A percentile compares a stretch with the other conserved stretches of the same genome.
These are phyloP conservation scores for Xanthostigma xanthostigma DNA, from an alignment of 2,888 invertebrate genomes.

Conservation along the genomic window DNA sequence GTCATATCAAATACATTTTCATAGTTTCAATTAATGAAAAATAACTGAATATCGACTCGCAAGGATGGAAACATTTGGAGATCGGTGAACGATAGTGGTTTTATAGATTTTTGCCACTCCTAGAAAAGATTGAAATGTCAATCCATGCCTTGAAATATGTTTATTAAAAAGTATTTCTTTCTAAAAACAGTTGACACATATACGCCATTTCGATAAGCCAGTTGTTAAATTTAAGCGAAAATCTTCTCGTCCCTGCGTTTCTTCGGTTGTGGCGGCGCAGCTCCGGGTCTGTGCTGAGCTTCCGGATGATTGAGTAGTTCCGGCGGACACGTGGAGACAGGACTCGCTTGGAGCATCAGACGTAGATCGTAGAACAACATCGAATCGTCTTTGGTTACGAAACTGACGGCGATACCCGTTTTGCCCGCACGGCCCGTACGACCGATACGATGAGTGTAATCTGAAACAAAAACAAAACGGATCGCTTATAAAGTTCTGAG, in stretches of 20 bases:
- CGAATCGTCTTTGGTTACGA: conserved; percentile 95
- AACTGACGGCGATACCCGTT: conserved; percentile 88
- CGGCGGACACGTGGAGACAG: conserved; percentile 88
- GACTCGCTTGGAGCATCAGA: conserved; percentile 73
- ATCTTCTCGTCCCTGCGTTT: conserved; percentile 89
- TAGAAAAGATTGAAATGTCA: too few relatives aligned
- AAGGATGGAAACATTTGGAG: too few relatives aligned
- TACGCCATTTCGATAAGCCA: too few relatives aligned
- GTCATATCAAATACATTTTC: too few relatives aligned
- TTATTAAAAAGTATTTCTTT: too few relatives aligned
- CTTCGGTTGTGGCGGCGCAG: conserved; percentile 86
- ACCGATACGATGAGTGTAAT: conserved; percentile 96
- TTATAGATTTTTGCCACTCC: too few relatives aligned
- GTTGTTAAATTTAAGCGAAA: conserved; percentile 50
- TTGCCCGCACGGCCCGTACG: conserved; percentile 98
- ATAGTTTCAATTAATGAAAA: too few relatives aligned
- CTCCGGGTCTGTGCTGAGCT: conserved; percentile 94
- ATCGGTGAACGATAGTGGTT: too few relatives aligned
- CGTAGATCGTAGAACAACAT: conserved; percentile 93
- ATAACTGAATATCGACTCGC: too few relatives aligned
- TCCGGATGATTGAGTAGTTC: conserved; percentile 97
- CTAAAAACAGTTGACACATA: too few relatives aligned
- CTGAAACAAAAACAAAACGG: conserved; percentile 28
- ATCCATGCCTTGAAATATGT: too few relatives aligned
- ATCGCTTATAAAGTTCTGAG: neutral